phyloP scores from a whole-genome alignment of 1,140 invertebrate genomes.

The Caenorhabditis briggsae region DNA sequence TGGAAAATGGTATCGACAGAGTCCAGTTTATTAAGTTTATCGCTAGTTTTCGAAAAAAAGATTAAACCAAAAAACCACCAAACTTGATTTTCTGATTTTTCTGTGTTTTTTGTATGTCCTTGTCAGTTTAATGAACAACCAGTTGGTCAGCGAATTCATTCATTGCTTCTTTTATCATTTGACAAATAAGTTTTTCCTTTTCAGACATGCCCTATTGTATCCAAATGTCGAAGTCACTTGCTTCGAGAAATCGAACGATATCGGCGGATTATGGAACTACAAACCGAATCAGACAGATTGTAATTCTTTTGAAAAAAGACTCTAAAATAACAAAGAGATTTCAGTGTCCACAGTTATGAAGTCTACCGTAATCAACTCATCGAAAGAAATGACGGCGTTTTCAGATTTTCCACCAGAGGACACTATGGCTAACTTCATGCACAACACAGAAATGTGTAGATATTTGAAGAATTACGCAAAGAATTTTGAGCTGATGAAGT shows the following conservation, averaged over 20 bases:
- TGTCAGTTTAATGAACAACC: neutral
- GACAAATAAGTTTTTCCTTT: neutral
- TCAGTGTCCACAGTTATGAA: conserved; percentile 77
- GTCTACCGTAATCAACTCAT: conserved; percentile 79
- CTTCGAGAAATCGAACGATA: conserved; percentile 12
- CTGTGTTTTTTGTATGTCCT: neutral
- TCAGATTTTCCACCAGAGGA: conserved; percentile 79
- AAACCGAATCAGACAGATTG: conserved; percentile 13
- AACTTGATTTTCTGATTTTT: conserved; percentile 4
- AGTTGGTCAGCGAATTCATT: conserved; percentile 9
- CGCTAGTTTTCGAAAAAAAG: no score
- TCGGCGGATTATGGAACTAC: conserved; percentile 37
- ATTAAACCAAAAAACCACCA: no score
- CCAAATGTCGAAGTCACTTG: conserved; percentile 29
- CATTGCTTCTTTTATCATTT: neutral
- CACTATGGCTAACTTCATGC: conserved; percentile 79
- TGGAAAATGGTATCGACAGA: no score
- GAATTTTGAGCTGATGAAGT: conserved; percentile 74
- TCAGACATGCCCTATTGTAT: conserved; percentile 43
- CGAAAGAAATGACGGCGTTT: conserved; percentile 79
- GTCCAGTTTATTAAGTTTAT: no score
- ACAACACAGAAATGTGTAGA: conserved; percentile 76
- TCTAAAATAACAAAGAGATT: neutral
- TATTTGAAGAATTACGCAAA: conserved; percentile 78
- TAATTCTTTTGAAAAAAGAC: neutral